Conservation (phyloP, 2,113 vertebrate species). For the Chrysemys picta region DNA sequence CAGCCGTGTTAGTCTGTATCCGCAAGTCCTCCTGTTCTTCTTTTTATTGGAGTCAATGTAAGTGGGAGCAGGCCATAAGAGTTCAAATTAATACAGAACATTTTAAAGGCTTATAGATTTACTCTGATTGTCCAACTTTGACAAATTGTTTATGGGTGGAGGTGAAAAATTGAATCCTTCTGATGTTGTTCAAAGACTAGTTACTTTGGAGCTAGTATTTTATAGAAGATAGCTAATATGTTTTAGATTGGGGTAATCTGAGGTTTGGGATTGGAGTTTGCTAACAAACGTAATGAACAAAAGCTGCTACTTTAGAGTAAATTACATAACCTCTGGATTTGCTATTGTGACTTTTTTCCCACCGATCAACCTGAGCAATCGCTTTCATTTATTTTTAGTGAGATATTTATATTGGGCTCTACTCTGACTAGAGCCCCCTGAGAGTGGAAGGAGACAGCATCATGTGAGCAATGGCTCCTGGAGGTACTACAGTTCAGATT, state of each 20-base stretch:
- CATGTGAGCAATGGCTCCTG: neutral
- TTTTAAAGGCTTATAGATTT: slow-evolving; percentile 11
- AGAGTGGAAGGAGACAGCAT: neutral
- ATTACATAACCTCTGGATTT: neutral
- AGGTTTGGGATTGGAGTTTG: slow-evolving; percentile 43
- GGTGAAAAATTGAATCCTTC: neutral
- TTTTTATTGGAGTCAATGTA: slow-evolving; percentile 28
- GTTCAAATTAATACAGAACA: neutral
- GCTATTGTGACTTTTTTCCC: neutral
- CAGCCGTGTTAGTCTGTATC: too few species aligned
- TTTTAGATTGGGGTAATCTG: slow-evolving; percentile 60
- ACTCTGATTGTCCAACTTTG: neutral
- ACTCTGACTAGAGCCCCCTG: neutral
- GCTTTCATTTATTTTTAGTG: slow-evolving; percentile 32
- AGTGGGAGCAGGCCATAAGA: neutral
- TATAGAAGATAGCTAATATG: slow-evolving; percentile 38
- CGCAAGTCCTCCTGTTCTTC: too few species aligned
- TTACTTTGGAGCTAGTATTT: slow-evolving; percentile 38
- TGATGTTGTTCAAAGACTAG: slow-evolving; percentile 27
- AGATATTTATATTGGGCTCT: neutral
- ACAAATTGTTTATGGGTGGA: slow-evolving; percentile 39
- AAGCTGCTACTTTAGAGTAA: slow-evolving; percentile 32
- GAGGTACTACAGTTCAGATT: neutral
- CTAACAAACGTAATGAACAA: slow-evolving; percentile 61
- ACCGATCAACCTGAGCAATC: neutral